Conservation (phyloP, 2,113 vertebrate genomes). For the Melanerpes aurifrons region DNA sequence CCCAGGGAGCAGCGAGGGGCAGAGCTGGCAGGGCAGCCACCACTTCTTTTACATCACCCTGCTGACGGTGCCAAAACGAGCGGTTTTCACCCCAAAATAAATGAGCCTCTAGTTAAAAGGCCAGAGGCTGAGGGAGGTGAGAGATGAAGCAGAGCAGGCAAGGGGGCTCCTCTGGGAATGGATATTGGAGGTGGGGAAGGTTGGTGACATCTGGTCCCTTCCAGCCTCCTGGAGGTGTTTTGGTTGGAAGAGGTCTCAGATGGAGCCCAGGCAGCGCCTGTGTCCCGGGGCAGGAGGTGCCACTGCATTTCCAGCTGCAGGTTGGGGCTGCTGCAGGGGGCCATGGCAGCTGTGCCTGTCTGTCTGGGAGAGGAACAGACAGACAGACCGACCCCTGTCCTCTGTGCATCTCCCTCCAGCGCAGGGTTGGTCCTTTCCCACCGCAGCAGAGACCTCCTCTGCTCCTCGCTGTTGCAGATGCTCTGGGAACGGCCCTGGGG, state of each 20-base stretch:
- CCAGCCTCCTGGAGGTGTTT: no score
- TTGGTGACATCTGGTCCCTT: neutral
- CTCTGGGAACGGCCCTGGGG: neutral
- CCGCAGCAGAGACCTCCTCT: fast-evolving
- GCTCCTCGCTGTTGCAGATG: fast-evolving
- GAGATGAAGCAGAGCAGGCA: fast-evolving
- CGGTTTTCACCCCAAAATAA: no score
- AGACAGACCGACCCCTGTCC: neutral
- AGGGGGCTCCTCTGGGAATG: neutral
- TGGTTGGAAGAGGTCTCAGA: no score
- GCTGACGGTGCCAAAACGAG: no score
- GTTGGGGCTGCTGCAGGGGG: neutral
- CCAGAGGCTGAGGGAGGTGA: neutral
- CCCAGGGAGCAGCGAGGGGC: no score
- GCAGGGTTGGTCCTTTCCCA: neutral
- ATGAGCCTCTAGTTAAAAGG: no score
- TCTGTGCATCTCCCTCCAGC: fast-evolving
- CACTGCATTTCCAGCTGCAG: neutral
- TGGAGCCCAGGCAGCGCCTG: neutral
- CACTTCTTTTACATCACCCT: no score
- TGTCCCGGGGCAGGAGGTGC: no score
- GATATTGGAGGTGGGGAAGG: neutral
- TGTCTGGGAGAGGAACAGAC: neutral
- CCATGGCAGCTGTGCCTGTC: fast-evolving
- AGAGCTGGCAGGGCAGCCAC: no score